Evolutionary conservation across 2,113 vertebrate genomes (phyloP).

Genomic region (Xenopus borealis): DNA sequence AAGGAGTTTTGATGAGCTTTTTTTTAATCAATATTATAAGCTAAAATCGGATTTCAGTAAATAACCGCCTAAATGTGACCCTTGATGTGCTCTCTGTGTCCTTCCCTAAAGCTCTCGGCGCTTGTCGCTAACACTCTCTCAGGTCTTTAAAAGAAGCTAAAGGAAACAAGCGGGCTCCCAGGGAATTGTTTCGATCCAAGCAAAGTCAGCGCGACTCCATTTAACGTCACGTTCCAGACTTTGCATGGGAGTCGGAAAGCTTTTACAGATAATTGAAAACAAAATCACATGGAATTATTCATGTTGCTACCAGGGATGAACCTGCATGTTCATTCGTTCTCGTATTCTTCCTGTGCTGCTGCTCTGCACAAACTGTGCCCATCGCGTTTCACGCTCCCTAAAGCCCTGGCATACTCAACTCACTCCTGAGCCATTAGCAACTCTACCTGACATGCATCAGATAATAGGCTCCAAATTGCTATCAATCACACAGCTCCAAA

Average conservation of each 20-base stretch:
- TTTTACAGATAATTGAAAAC: background rate
- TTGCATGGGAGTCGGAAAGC: background rate
- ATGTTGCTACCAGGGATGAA: slow-evolving; percentile 21
- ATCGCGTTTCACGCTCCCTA: slow-evolving; percentile 5
- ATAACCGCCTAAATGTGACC: too few relatives aligned
- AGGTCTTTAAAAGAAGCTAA: too few relatives aligned
- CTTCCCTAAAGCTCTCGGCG: too few relatives aligned
- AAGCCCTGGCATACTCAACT: slow-evolving; percentile 6
- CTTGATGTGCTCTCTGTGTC: too few relatives aligned
- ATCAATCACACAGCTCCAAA: slow-evolving; percentile 8
- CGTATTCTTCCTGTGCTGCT: background rate
- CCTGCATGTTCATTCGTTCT: background rate
- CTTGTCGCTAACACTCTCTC: too few relatives aligned
- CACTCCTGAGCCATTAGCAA: slow-evolving; percentile 20
- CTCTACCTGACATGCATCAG: slow-evolving; percentile 25
- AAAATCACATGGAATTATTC: slow-evolving; percentile 9
- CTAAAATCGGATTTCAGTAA: too few relatives aligned
- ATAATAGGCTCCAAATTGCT: slow-evolving; percentile 17
- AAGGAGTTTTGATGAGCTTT: too few relatives aligned
- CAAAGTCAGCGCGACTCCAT: background rate
- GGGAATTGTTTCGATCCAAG: background rate
- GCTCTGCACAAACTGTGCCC: slow-evolving; percentile 9
- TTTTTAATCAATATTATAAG: too few relatives aligned
- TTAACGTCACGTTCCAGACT: background rate
- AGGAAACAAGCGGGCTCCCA: background rate